phyloP scores from a whole-genome alignment of 1,140 invertebrate genomes.

The Lepeophtheirus salmonis region DNA sequence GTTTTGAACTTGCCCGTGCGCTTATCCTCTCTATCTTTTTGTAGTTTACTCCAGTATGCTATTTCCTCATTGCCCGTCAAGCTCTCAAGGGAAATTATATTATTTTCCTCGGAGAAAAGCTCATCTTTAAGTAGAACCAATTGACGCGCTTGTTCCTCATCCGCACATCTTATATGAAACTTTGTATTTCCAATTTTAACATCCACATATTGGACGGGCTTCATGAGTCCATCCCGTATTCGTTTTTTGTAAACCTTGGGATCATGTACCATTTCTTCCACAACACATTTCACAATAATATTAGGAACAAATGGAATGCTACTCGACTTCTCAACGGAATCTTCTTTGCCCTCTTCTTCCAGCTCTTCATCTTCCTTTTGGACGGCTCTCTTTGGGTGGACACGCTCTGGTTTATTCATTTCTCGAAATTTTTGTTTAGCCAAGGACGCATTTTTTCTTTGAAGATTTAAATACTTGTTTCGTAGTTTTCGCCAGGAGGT shows the following conservation, averaged over 20 bases:
- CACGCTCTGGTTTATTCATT: neutral
- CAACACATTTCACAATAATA: neutral
- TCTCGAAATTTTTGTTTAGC: neutral
- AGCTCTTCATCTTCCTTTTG: neutral
- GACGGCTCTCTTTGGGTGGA: neutral
- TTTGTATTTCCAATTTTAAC: neutral
- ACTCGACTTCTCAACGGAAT: neutral
- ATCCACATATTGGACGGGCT: slow-evolving; percentile 9
- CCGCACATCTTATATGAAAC: neutral
- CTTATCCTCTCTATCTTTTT: slow-evolving; percentile 6
- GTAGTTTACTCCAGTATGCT: slow-evolving; percentile 5
- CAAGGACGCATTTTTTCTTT: neutral
- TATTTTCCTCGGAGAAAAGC: neutral
- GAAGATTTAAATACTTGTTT: slow-evolving; percentile 12
- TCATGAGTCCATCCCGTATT: neutral
- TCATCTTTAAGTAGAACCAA: neutral
- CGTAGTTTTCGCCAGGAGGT: neutral
- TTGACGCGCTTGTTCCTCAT: neutral
- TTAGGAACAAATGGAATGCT: neutral
- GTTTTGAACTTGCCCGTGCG: neutral
- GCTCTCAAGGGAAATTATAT: neutral
- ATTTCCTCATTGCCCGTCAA: neutral
- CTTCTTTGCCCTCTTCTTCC: neutral
- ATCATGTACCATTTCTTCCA: slow-evolving; percentile 7
- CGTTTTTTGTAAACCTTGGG: neutral